phyloP scores from a whole-genome alignment of 92 coral and sea anemone genomes.

The Epizoanthus scotinus region DNA sequence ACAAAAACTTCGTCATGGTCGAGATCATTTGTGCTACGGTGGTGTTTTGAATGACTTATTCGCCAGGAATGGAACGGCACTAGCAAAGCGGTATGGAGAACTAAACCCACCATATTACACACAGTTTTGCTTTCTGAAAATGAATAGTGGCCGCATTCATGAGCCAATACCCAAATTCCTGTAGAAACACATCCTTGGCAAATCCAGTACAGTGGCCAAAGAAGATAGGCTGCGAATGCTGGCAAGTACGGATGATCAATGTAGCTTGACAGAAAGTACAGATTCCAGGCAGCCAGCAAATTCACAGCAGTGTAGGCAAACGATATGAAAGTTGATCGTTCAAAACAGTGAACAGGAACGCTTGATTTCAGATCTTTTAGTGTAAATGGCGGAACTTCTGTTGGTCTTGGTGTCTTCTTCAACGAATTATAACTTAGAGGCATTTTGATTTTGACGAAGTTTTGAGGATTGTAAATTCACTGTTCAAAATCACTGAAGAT shows the following conservation, averaged over 20 bases:
- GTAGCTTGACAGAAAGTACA: constrained; percentile 35
- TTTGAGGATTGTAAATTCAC: too few species aligned
- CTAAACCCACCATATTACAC: constrained; percentile 53
- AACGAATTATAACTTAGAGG: constrained; percentile 50
- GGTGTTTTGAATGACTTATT: constrained; percentile 70
- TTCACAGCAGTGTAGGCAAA: constrained; percentile 44
- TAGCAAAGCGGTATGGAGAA: constrained; percentile 51
- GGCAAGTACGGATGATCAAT: constrained; percentile 47
- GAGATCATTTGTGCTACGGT: constrained; percentile 61
- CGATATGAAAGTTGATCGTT: constrained; percentile 57
- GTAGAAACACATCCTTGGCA: constrained; percentile 61
- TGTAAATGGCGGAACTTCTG: constrained; percentile 55
- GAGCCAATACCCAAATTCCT: constrained; percentile 67
- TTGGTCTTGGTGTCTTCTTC: constrained; percentile 51
- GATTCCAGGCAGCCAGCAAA: constrained; percentile 22
- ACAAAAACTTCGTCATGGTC: constrained; percentile 68
- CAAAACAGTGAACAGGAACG: constrained; percentile 61
- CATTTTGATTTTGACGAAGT: constrained; percentile 23
- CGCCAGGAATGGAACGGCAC: constrained; percentile 74
- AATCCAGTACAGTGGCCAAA: constrained; percentile 65
- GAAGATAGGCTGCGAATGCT: constrained; percentile 19
- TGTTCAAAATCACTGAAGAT: too few species aligned
- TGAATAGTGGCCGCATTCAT: constrained; percentile 69
- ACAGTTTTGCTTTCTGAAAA: constrained; percentile 61
- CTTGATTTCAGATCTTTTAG: constrained; percentile 59